Evolutionary conservation across 2,888 invertebrate species (phyloP).

Genomic region (Ophion costatus): DNA sequence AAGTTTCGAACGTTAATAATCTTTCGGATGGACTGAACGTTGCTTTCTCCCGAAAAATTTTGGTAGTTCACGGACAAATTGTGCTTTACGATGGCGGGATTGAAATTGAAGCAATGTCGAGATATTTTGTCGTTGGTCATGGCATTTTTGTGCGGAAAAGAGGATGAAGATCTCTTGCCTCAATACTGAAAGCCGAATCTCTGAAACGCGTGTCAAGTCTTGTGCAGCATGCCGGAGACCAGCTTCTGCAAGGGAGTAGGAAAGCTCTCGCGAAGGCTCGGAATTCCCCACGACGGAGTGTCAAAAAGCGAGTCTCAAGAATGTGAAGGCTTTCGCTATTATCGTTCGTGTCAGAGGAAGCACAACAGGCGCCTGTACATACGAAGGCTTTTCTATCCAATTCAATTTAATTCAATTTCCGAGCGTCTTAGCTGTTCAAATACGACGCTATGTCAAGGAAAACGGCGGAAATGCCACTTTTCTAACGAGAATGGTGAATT

Average conservation of each 20-base stretch:
- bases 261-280: background rate
- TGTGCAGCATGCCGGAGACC: no score
- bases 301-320: constrained; percentile 5
- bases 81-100: no score
- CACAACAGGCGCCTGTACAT: background rate
- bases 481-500: no score
- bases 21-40: no score
- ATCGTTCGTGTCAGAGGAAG: background rate
- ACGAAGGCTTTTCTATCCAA: constrained; percentile 8
- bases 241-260: background rate
- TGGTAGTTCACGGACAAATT: no score
- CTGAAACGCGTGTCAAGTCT: background rate
- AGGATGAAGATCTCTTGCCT: background rate
- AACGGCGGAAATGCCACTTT: no score
- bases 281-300: background rate
- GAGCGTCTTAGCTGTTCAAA: background rate
- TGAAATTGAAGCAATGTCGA: no score
- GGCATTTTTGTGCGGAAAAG: background rate
- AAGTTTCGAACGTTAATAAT: no score
- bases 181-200: constrained; percentile 1
- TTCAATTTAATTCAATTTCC: background rate
- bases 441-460: no score
- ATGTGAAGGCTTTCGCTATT: background rate
- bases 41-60: no score
- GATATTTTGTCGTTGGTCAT: background rate